These are phyloP conservation scores for Malurus cyaneus DNA, from an alignment of 2,113 vertebrate genomes.

Conservation along the genomic window DNA sequence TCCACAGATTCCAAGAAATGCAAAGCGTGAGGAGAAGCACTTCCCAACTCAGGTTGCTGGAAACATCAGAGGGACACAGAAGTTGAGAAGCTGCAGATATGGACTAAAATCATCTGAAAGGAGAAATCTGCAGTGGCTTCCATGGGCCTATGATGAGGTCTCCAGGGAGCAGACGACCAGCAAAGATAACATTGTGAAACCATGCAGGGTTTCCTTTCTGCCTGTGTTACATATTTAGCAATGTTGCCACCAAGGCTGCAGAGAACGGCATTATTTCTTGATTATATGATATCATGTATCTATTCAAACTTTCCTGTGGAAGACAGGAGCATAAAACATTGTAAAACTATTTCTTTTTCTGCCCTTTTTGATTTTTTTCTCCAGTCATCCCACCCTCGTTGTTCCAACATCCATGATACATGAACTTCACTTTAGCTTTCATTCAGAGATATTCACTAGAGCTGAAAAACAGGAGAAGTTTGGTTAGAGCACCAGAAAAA, in stretches of 20 bases:
- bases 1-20: constrained; percentile 2
- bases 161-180: neutral
- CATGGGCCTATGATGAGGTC: neutral
- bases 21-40: neutral
- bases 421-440: neutral
- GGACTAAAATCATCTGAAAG: neutral
- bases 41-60: neutral
- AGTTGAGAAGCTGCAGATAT: neutral
- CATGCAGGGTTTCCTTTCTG: neutral
- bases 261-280: constrained; percentile 22
- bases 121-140: neutral
- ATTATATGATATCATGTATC: constrained; percentile 14
- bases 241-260: neutral
- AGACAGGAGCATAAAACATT: neutral
- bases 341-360: constrained; percentile 29
- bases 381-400: neutral
- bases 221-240: constrained; percentile 23
- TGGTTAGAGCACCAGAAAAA: neutral
- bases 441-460: neutral
- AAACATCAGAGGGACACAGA: neutral
- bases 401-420: neutral
- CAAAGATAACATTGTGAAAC: constrained; percentile 18
- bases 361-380: neutral
- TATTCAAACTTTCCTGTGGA: neutral
- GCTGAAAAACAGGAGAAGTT: neutral